A percentile compares a stretch with the other conserved stretches of the same genome.
phyloP scores from a whole-genome alignment of 2,797 vertebrate species.

The Nannoperca obscura region DNA sequence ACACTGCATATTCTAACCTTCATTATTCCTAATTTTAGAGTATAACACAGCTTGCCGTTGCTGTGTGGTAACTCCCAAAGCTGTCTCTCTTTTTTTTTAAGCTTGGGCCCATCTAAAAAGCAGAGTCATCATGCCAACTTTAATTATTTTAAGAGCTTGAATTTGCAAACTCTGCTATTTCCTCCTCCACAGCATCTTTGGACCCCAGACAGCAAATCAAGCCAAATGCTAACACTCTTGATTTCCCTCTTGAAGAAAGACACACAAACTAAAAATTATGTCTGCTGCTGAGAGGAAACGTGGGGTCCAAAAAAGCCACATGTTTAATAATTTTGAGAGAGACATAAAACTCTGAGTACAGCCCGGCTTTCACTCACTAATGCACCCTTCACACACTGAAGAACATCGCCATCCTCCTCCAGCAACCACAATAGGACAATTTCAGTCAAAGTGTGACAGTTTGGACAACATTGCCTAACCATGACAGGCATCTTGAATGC shows the following conservation, averaged over 20 bases:
- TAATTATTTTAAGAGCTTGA: conserved; percentile 87
- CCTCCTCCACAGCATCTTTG: conserved; percentile 66
- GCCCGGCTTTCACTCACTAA: conserved; percentile 16
- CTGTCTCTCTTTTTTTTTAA: conserved; percentile 41
- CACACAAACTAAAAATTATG: conserved; percentile 60
- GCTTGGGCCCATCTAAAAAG: conserved; percentile 66
- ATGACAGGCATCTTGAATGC: conserved; percentile 65
- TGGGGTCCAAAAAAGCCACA: conserved; percentile 50
- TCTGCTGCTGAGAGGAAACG: conserved; percentile 56
- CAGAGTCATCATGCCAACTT: conserved; percentile 78
- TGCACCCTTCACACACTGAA: conserved; percentile 27
- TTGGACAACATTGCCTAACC: conserved; percentile 65
- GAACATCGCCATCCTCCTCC: conserved; percentile 29
- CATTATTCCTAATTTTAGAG: conserved; percentile 45
- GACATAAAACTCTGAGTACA: conserved; percentile 24
- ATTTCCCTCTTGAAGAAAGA: conserved; percentile 76
- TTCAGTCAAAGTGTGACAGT: conserved; percentile 57
- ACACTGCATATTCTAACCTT: conserved; percentile 42
- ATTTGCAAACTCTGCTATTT: conserved; percentile 83
- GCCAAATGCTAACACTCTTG: conserved; percentile 80
- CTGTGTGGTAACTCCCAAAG: conserved; percentile 62
- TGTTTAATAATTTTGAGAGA: conserved; percentile 56
- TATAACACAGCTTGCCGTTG: conserved; percentile 51
- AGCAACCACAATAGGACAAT: conserved; percentile 50
- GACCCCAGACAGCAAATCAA: conserved; percentile 78